These are phyloP conservation scores for Ctenopoma multispine DNA, from an alignment of 2,797 vertebrate genomes.

Conservation along the genomic window DNA sequence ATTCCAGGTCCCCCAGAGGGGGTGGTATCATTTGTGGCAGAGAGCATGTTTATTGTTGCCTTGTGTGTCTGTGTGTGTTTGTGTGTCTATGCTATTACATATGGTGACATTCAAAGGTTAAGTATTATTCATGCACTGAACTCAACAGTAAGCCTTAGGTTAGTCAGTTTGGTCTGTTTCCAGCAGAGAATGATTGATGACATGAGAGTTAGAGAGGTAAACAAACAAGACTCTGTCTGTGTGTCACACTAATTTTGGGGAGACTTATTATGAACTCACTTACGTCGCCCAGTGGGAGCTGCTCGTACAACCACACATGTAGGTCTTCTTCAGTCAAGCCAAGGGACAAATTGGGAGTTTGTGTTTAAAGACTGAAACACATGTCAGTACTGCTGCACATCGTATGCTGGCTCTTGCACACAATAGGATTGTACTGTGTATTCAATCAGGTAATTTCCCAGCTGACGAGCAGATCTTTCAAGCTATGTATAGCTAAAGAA, in stretches of 20 bases:
- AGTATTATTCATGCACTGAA: constrained; percentile 40
- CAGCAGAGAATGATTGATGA: constrained; percentile 33
- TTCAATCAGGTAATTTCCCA: constrained; percentile 2
- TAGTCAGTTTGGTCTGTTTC: constrained; percentile 34
- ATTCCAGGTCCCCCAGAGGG: background rate
- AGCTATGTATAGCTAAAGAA: background rate
- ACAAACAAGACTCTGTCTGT: constrained; percentile 14
- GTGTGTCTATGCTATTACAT: constrained; percentile 5
- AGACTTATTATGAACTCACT: constrained; percentile 1
- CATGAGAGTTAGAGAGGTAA: constrained; percentile 19
- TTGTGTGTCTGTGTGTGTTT: background rate
- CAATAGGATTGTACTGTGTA: background rate
- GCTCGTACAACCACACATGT: background rate
- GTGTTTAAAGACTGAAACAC: background rate
- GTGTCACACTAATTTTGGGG: background rate
- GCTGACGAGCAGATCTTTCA: background rate
- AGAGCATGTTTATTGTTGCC: background rate
- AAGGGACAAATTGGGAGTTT: background rate
- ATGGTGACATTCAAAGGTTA: constrained; percentile 43
- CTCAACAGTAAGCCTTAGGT: constrained; percentile 20
- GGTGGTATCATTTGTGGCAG: background rate
- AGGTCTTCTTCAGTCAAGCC: background rate
- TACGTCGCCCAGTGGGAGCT: background rate
- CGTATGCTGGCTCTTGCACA: background rate
- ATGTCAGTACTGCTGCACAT: background rate